Base-by-base conservation (phyloP, 2,888 invertebrate species). In the Nasonia oneida region DNA sequence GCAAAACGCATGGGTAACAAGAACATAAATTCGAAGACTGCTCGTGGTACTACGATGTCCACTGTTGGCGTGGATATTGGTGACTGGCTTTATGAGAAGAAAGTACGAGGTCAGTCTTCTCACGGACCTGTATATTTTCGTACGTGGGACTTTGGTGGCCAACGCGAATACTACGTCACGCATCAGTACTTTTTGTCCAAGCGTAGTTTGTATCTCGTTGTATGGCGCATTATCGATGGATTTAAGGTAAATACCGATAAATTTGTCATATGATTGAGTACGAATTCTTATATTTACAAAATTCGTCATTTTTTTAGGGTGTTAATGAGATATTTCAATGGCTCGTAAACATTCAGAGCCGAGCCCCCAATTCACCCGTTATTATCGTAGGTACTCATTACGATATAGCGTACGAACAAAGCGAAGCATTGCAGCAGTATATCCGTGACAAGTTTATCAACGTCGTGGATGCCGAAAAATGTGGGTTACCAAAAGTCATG, bases 111-210 rank as follows among this genome's bases (percentile, higher is more conserved):
- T 1, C 96, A 95, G 61, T 96, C 96, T 0, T 95, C 96, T 1
- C 96, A 96, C 90, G 97, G 97, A 0, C 97, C 98, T 0, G 97
- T 99, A 81, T 96, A 97, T 42, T 98, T 98, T 94, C 94, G 99
- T 81, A 99, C 99, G 0, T 99, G 99, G 99, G 99, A 99, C 94
- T 99, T 99, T 94, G 99, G 99, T 5, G 99, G 99, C 0, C 99
- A 99, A 94, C 96, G 97, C 92, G 99, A 99, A 91, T 99, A 99
- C 93, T 99, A 99, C 93, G 98, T 99, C 0, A 99, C 99, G 0
- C 99, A 99, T 94, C 99, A 99, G 93, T 99, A 99, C 93, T 99
- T 99, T 93, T 94, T 99, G 74, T 99, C 99, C 0, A 97, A 98
- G 86, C 95, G 99, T 18, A 98, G 99, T 88, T 94, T 99, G 57